A percentile compares a stretch with the other conserved stretches of the same genome.
Conservation (phyloP, 2,888 invertebrate genomes). For the Xanthia togata region DNA sequence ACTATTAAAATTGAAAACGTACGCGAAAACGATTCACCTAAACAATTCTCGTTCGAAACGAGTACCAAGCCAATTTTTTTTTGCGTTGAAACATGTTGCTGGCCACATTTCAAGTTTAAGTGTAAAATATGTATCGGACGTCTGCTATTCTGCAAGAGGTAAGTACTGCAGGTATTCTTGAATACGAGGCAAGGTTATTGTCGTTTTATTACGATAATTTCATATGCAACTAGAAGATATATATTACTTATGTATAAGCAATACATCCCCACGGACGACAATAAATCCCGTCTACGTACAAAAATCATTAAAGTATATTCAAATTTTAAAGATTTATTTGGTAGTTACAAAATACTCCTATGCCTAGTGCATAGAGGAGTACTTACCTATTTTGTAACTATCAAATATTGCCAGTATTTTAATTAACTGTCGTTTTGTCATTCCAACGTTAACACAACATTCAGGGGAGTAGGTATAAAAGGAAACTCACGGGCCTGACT, state of each 20-base stretch:
- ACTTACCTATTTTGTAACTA: no score
- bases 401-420: not conserved
- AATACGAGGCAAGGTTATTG: not conserved
- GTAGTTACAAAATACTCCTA: not conserved
- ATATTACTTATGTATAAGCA: no score
- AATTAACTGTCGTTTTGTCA: no score
- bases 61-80: no score
- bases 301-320: not conserved
- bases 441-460: not conserved
- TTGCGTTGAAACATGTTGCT: not conserved
- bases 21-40: no score
- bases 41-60: not conserved
- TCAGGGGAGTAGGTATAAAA: constrained; percentile 22
- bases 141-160: not conserved
- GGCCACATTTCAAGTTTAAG: not conserved
- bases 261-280: no score
- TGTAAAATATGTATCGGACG: not conserved
- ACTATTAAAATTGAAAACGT: not conserved
- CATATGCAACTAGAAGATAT: not conserved
- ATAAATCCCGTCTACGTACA: not conserved
- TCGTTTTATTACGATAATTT: not conserved
- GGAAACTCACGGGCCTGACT: constrained; percentile 83
- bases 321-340: not conserved
- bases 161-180: not conserved
- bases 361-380: not conserved